Base-by-base conservation (phyloP, 2,888 invertebrate genomes). In the Pollenia griseotomentosa region DNA sequence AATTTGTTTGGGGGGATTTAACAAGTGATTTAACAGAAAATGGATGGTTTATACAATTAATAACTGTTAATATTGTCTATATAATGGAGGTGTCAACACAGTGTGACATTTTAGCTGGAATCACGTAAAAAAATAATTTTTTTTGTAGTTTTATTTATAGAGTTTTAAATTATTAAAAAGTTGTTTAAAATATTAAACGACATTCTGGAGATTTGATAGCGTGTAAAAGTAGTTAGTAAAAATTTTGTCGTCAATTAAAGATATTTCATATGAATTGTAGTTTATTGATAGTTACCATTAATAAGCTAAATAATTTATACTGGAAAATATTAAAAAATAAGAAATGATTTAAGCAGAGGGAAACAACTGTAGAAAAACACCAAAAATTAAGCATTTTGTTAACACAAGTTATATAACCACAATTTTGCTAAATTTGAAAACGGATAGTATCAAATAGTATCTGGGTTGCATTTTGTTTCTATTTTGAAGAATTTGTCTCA, bases 11-110 rank as follows among this genome's bases (percentile, higher is more conserved):
- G 51, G 14, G 70, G 11, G 40, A 55, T 65, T 73, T 53, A 61
- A 73, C 40, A 59, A 68, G 55, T 74, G 68, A 78, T 86, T 83
- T 70, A 82, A 55, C 42, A 44, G 55, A 61, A 63, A 51, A 74
- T 78, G 79, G 12, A 86, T 86, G 61, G 48, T 68, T 68, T 73
- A 78, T 78, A 73, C 51, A 82, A 82, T 82, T 85, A 85, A 82
- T 78, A 78, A 73, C 12, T 5, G 57, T 66, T 78, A 59, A 55
- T 63, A 42, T 23, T 66, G 33, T 46, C 48, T 19, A 53, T 71
- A 44, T 61, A 80, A 66, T 77, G 23, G 71, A 73, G 23, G 46
- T 78, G 71, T 66, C 53, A 82, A 77, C 65, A 73, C 51, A 71
- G 51, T 61, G n/a, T 66, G 81, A 75, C 55, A 65, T 57, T 57